A percentile compares a stretch with the other conserved stretches of the same genome.
Conservation (phyloP, 2,113 vertebrate species). For the Dissostichus mawsoni region DNA sequence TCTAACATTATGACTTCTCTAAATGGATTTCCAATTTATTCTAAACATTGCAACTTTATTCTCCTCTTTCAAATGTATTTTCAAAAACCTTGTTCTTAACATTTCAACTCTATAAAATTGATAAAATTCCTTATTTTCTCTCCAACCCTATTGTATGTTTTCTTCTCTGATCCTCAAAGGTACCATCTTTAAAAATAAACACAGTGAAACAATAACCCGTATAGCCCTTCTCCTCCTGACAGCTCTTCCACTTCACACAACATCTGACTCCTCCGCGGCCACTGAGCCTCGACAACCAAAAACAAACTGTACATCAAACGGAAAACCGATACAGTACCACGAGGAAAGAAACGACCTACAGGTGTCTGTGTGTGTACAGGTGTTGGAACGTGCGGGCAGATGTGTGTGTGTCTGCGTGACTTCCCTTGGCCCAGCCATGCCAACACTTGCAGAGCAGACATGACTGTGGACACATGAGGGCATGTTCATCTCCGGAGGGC, state of each 20-base stretch:
- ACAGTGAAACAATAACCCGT: slow-evolving; percentile 29
- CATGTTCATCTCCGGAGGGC: slow-evolving; percentile 27
- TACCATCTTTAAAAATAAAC: slow-evolving; percentile 15
- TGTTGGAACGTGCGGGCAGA: slow-evolving; percentile 23
- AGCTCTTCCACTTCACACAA: slow-evolving; percentile 42
- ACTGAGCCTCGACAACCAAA: slow-evolving; percentile 48
- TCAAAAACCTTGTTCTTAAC: too few relatives aligned
- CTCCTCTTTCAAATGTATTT: too few relatives aligned
- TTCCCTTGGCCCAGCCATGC: slow-evolving; percentile 33
- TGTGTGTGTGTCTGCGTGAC: slow-evolving; percentile 5
- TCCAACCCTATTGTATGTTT: neutral
- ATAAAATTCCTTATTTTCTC: neutral
- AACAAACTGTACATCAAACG: slow-evolving; percentile 64
- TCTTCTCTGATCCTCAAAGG: slow-evolving; percentile 7
- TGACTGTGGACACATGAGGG: slow-evolving; percentile 52
- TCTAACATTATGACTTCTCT: too few relatives aligned
- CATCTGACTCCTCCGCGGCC: slow-evolving; percentile 42
- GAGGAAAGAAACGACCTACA: slow-evolving; percentile 25
- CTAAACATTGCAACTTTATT: too few relatives aligned
- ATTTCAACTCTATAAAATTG: too few relatives aligned
- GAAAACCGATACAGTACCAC: slow-evolving; percentile 64
- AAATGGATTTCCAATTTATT: too few relatives aligned
- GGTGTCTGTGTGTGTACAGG: slow-evolving; percentile 56
- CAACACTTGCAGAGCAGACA: slow-evolving; percentile 34
- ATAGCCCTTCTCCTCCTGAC: slow-evolving; percentile 29